Evolutionary conservation across 2,797 vertebrate genomes (phyloP).

Genomic region (Ceryle rudis): DNA sequence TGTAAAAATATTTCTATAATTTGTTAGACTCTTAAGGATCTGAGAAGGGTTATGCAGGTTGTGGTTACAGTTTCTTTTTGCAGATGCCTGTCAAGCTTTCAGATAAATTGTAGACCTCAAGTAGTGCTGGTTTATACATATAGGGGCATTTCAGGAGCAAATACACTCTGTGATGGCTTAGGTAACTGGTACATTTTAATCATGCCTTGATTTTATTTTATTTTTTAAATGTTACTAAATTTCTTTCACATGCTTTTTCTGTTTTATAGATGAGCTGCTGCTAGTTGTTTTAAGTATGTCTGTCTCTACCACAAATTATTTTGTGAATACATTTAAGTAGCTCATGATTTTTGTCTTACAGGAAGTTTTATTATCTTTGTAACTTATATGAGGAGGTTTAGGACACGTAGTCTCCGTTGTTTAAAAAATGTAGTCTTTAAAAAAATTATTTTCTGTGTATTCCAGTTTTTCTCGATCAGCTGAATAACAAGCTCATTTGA

Average conservation of each 20-base stretch:
- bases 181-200: background rate
- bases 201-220: background rate
- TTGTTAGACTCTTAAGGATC: background rate
- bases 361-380: background rate
- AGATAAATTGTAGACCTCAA: background rate
- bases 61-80: background rate
- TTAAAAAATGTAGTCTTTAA: background rate
- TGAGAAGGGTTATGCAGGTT: background rate
- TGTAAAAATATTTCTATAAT: background rate
- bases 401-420: background rate
- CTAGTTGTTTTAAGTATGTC: background rate
- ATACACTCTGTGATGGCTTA: background rate
- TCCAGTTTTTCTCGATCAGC: conserved; percentile 43
- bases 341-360: background rate
- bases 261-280: background rate
- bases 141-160: background rate
- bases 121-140: background rate
- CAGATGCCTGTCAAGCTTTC: background rate
- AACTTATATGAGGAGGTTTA: background rate
- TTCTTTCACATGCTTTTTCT: background rate
- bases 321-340: background rate
- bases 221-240: background rate
- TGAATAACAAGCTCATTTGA: conserved; percentile 35
- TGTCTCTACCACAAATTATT: background rate
- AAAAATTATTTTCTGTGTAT: conserved; percentile 29